Evolutionary conservation across 2,888 invertebrate genomes (phyloP).

Genomic region (Atrina japonica): DNA sequence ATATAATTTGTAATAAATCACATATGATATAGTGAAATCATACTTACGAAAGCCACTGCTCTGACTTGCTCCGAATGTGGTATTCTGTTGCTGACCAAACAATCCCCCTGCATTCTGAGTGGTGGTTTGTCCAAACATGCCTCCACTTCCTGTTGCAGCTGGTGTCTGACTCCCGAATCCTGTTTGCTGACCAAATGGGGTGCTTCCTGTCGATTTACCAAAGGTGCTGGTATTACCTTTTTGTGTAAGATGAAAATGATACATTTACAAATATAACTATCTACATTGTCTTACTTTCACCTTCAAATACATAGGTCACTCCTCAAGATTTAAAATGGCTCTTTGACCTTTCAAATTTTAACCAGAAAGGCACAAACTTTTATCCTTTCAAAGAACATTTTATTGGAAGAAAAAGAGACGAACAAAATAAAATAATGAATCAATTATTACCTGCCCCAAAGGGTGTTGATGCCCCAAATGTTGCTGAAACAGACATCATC

Average conservation of each 20-base stretch:
- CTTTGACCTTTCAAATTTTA: too few relatives aligned
- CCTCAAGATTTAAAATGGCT: too few relatives aligned
- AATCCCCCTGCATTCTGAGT: slow-evolving; percentile 63
- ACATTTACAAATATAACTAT: too few relatives aligned
- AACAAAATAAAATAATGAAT: slow-evolving; percentile 8
- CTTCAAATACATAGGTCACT: too few relatives aligned
- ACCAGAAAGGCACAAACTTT: too few relatives aligned
- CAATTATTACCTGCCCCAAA: slow-evolving; percentile 19
- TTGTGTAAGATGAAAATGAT: slow-evolving; percentile 1
- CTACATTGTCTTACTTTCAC: too few relatives aligned
- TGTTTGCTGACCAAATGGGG: slow-evolving; percentile 16
- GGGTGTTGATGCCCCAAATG: slow-evolving; percentile 23
- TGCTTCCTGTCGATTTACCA: slow-evolving; percentile 28
- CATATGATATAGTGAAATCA: too few relatives aligned
- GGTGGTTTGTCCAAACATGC: slow-evolving; percentile 32
- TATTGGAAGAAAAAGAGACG: too few relatives aligned
- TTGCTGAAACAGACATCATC: slow-evolving; percentile 7
- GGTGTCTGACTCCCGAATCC: slow-evolving; percentile 22
- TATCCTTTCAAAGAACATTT: too few relatives aligned
- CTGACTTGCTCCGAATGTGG: slow-evolving; percentile 40
- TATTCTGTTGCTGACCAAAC: slow-evolving; percentile 81
- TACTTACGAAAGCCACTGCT: slow-evolving; percentile 43
- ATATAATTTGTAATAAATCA: too few relatives aligned
- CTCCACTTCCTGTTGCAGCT: slow-evolving; percentile 5
- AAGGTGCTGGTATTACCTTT: slow-evolving; percentile 25